Conservation (phyloP, 2,888 invertebrate species). For the Sthenelais limicola region DNA sequence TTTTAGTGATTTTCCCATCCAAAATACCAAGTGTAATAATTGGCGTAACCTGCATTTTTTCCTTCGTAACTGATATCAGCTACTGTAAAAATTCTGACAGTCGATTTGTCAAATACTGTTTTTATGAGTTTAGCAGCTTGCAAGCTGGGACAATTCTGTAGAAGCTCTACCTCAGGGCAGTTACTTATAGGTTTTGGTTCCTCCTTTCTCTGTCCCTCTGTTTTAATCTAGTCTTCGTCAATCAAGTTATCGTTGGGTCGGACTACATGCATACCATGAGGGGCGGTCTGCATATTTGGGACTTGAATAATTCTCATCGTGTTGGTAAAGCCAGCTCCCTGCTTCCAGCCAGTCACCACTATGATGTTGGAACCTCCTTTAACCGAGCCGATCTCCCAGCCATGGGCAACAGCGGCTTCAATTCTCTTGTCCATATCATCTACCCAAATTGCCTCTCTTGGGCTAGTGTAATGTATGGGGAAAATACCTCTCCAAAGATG, state of each 20-base stretch:
- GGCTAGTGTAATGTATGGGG: conserved; percentile 86
- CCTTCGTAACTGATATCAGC: not conserved
- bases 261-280: not conserved
- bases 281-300: conserved; percentile 12
- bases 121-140: no score
- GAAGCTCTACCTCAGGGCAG: not conserved
- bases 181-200: no score
- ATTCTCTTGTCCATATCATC: conserved; percentile 71
- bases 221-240: not conserved
- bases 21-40: no score
- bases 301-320: conserved; percentile 52
- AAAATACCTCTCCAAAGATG: conserved; percentile 94
- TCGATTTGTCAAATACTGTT: no score
- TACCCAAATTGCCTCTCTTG: conserved; percentile 62
- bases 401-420: conserved; percentile 75
- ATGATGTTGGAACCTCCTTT: conserved; percentile 78
- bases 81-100: no score
- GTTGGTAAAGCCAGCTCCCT: conserved; percentile 55
- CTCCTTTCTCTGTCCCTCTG: no score
- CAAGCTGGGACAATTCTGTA: not conserved
- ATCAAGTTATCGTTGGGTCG: not conserved
- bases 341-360: conserved; percentile 55
- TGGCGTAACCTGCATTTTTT: not conserved
- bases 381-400: conserved; percentile 89
- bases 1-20: no score